Evolutionary conservation across 2,797 vertebrate species (phyloP).

Genomic region (Meriones psammophilus): DNA sequence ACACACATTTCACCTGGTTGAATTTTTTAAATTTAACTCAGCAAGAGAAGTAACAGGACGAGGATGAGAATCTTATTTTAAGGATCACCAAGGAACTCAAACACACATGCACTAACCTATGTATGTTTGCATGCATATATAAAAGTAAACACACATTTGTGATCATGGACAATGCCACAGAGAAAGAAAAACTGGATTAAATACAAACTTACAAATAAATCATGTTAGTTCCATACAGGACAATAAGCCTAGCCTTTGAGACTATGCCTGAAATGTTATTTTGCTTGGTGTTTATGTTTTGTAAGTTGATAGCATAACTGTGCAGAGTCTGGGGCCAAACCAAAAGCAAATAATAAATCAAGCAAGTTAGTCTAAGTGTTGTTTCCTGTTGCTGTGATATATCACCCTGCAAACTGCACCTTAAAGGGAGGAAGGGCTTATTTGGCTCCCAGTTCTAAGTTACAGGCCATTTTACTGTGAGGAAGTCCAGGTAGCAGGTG

Average conservation of each 20-base stretch:
- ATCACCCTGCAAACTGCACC: not conserved
- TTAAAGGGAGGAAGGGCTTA: not conserved
- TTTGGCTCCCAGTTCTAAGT: not conserved
- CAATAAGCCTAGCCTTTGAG: constrained; percentile 20
- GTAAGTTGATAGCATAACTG: constrained; percentile 28
- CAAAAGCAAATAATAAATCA: constrained; percentile 24
- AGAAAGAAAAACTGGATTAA: constrained; percentile 41
- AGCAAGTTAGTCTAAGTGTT: not conserved
- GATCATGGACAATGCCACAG: not conserved
- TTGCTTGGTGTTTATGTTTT: not conserved
- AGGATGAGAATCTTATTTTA: constrained; percentile 38
- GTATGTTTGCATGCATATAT: not conserved
- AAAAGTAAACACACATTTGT: not conserved
- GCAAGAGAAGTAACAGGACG: constrained; percentile 16
- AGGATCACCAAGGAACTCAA: not conserved
- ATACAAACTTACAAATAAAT: not conserved
- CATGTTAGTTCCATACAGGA: not conserved
- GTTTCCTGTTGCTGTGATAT: not conserved
- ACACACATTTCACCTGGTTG: not conserved
- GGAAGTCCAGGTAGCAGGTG: not conserved
- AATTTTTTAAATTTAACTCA: constrained; percentile 33
- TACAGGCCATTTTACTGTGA: not conserved
- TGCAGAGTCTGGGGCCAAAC: not conserved
- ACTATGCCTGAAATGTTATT: not conserved
- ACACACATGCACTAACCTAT: not conserved